Conservation (phyloP, 2,113 vertebrate species). For the Pluvialis apricaria region DNA sequence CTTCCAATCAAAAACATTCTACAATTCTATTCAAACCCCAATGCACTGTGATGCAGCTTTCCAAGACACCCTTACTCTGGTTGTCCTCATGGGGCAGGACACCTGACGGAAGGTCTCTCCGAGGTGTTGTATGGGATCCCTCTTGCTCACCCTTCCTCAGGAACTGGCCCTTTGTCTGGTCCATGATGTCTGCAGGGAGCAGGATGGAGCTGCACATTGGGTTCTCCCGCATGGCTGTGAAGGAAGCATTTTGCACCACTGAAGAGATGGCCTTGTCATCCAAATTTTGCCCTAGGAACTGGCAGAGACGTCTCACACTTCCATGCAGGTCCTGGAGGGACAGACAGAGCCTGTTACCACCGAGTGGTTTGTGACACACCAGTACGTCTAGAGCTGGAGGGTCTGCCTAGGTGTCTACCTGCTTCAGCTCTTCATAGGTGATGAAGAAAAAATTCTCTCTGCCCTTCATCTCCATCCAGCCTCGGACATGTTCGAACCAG, state of each 20-base stretch:
- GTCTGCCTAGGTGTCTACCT: neutral
- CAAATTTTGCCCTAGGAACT: conserved; percentile 65
- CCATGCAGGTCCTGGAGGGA: conserved; percentile 57
- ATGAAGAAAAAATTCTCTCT: conserved; percentile 8
- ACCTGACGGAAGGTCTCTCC: neutral
- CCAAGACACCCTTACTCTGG: neutral
- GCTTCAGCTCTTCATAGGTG: conserved; percentile 7
- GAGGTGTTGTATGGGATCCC: no score
- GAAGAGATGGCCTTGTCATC: conserved; percentile 20
- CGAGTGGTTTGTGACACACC: neutral
- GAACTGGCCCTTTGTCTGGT: conserved; percentile 28
- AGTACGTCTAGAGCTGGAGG: neutral
- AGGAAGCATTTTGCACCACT: conserved; percentile 66
- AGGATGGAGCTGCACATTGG: conserved; percentile 67
- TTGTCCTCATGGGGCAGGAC: neutral
- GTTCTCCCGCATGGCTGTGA: conserved; percentile 67
- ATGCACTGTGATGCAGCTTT: neutral
- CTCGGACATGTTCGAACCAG: conserved; percentile 9
- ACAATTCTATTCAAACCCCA: neutral
- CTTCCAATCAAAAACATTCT: neutral
- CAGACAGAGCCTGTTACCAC: neutral
- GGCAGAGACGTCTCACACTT: conserved; percentile 52
- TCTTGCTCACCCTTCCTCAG: conserved; percentile 67
- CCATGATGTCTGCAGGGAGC: conserved; percentile 13
- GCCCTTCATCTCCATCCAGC: conserved; percentile 15